Conservation (phyloP, 2,113 vertebrate genomes). For the Stigmatopora nigra region DNA sequence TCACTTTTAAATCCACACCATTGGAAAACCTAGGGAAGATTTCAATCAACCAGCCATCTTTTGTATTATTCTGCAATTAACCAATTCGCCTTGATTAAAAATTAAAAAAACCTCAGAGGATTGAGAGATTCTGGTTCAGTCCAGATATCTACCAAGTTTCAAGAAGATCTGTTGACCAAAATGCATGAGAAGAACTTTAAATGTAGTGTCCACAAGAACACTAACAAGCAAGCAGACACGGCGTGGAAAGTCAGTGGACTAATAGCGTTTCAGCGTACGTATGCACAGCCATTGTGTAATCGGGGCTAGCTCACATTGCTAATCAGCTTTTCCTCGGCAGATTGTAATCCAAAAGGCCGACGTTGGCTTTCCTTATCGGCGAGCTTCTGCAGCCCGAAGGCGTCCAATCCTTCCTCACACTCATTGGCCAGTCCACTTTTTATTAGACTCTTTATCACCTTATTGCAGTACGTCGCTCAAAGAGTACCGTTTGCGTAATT, state of each 20-base stretch:
- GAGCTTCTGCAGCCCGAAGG: slow-evolving; percentile 34
- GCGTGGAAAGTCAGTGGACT: not conserved
- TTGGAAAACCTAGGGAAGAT: no score
- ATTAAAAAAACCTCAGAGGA: no score
- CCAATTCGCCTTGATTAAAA: no score
- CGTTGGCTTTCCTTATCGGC: slow-evolving; percentile 56
- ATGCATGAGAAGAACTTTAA: no score
- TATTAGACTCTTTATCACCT: slow-evolving; percentile 28
- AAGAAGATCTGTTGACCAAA: no score
- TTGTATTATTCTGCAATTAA: no score
- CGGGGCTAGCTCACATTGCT: slow-evolving; percentile 43
- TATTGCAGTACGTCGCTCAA: not conserved
- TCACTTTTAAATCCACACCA: no score
- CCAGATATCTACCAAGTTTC: no score
- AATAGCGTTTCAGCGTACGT: slow-evolving; percentile 18
- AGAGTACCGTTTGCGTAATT: not conserved
- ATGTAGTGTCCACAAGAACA: no score
- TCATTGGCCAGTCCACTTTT: slow-evolving; percentile 38
- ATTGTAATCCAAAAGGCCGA: slow-evolving; percentile 63
- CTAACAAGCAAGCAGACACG: not conserved
- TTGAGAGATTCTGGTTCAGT: no score
- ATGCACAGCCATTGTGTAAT: slow-evolving; percentile 47
- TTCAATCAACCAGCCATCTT: no score
- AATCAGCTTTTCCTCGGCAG: slow-evolving; percentile 64
- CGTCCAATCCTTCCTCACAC: slow-evolving; percentile 29